Conservation (phyloP, 2,113 vertebrate genomes). For the Cryptomyrus ogoouensis region DNA sequence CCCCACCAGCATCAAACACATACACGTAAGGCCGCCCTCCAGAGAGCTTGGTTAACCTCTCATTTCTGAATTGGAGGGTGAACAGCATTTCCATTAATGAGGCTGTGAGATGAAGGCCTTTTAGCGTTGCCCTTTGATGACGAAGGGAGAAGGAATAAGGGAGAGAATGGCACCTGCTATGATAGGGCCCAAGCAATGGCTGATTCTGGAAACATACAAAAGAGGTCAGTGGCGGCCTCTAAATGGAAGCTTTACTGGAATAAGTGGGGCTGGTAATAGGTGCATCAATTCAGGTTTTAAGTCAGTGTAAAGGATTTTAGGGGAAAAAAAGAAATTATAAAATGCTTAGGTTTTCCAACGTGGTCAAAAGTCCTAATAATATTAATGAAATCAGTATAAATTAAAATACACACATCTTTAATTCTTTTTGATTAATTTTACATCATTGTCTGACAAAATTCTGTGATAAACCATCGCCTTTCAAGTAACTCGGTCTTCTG, state of each 20-base stretch:
- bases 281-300: neutral
- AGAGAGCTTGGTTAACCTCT: slow-evolving; percentile 10
- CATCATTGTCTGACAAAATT: neutral
- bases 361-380: neutral
- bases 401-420: neutral
- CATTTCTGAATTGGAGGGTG: neutral
- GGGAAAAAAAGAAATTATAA: neutral
- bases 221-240: neutral
- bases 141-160: neutral
- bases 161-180: neutral
- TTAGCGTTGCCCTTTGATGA: neutral
- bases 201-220: neutral
- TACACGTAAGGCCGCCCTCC: neutral
- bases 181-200: neutral
- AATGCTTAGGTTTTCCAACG: neutral
- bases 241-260: neutral
- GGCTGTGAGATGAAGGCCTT: neutral
- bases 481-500: neutral
- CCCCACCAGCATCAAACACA: neutral
- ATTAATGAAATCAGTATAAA: neutral
- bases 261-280: neutral
- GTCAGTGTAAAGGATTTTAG: neutral
- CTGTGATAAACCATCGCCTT: neutral
- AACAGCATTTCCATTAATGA: neutral
- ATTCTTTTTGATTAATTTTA: neutral